Conservation (phyloP, 2,888 invertebrate genomes). For the Cerastis leucographa region DNA sequence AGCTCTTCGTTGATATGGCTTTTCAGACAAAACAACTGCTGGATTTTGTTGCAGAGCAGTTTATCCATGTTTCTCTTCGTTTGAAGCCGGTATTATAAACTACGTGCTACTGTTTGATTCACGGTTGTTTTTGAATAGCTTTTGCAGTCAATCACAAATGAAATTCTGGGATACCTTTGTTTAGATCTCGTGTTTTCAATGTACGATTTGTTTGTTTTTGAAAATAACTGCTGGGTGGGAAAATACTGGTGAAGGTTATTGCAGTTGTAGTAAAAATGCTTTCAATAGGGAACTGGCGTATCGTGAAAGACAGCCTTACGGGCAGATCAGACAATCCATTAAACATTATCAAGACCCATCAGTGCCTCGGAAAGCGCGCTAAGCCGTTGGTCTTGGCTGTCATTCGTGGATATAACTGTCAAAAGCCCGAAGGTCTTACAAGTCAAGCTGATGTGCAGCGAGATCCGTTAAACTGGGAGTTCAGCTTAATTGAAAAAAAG, state of each 20-base stretch:
- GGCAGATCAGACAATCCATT: background rate
- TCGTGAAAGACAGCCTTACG: background rate
- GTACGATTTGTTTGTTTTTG: background rate
- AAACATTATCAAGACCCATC: background rate
- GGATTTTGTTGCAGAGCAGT: conserved; percentile 33
- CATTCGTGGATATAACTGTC: background rate
- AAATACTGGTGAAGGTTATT: background rate
- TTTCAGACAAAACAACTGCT: conserved; percentile 30
- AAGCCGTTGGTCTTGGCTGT: background rate
- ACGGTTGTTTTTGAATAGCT: conserved; percentile 13
- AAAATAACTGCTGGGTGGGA: background rate
- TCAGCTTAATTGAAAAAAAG: background rate
- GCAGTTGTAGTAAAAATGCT: background rate
- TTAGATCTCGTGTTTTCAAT: background rate
- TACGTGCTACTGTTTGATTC: conserved; percentile 4
- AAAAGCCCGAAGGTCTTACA: background rate
- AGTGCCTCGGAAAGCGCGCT: no score
- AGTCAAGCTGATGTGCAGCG: background rate
- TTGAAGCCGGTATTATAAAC: conserved; percentile 16
- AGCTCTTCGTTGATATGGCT: background rate
- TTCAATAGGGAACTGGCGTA: background rate
- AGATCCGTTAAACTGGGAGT: background rate
- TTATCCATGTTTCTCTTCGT: conserved; percentile 12
- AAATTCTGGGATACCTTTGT: conserved; percentile 15
- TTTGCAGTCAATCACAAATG: conserved; percentile 15